Conservation (phyloP, 2,113 vertebrate species). For the Rhineura floridana region DNA sequence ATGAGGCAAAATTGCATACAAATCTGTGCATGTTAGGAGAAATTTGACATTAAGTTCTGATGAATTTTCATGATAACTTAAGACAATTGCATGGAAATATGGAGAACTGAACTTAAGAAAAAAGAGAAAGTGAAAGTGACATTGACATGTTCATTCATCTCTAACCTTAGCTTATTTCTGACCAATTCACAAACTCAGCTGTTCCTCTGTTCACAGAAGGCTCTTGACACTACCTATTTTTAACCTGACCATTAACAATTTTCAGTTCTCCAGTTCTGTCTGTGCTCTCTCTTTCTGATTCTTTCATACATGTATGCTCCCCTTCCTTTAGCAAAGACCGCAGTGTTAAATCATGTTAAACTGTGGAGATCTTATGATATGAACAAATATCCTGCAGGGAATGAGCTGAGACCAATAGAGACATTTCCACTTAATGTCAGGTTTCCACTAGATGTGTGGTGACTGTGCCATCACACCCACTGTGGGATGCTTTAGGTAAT, state of each 20-base stretch:
- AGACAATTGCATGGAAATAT: too few relatives aligned
- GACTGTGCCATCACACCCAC: constrained; percentile 49
- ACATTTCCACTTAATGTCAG: constrained; percentile 49
- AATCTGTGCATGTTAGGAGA: too few relatives aligned
- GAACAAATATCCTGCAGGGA: constrained; percentile 30
- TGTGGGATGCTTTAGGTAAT: constrained; percentile 60
- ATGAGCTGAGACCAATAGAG: constrained; percentile 45
- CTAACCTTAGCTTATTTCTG: too few relatives aligned
- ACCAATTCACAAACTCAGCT: background rate
- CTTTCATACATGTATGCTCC: background rate
- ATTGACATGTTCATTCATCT: too few relatives aligned
- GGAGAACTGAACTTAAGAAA: too few relatives aligned
- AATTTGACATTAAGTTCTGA: too few relatives aligned
- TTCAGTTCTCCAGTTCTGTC: background rate
- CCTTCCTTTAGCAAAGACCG: background rate
- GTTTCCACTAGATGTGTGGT: constrained; percentile 51
- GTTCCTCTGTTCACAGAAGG: background rate
- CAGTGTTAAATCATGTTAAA: background rate
- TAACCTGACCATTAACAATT: background rate
- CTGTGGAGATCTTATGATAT: constrained; percentile 28
- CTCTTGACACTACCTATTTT: background rate
- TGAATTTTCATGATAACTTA: too few relatives aligned
- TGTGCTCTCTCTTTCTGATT: background rate
- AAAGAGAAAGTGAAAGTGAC: too few relatives aligned
- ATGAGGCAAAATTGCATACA: too few relatives aligned